A percentile compares a stretch with the other conserved stretches of the same genome.
These are phyloP conservation scores for Scarus forsteni DNA, from an alignment of 2,797 vertebrate genomes.

Conservation along the genomic window DNA sequence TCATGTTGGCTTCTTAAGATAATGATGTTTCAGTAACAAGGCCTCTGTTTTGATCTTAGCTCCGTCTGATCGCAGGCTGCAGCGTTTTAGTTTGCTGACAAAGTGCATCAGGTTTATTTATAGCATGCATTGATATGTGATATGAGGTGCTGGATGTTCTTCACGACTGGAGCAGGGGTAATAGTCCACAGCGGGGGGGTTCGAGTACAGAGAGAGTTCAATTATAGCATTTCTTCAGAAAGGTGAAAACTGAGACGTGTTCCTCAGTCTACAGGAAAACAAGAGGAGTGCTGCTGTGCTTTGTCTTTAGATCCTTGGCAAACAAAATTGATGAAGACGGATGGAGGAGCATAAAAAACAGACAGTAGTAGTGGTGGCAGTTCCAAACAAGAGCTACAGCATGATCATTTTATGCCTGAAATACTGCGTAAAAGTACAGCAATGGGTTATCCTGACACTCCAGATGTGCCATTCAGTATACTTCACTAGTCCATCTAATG, in stretches of 20 bases:
- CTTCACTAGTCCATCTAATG: too few relatives aligned
- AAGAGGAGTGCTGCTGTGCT: not conserved
- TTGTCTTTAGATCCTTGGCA: not conserved
- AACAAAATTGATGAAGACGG: not conserved
- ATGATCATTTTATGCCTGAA: too few relatives aligned
- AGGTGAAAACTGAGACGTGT: not conserved
- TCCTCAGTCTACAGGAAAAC: not conserved
- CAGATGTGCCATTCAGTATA: too few relatives aligned
- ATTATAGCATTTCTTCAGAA: conserved; percentile 8
- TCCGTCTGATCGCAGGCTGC: conserved; percentile 9
- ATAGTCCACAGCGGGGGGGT: conserved; percentile 1
- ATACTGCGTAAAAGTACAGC: too few relatives aligned
- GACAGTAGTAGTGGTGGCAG: not conserved
- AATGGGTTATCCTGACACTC: too few relatives aligned
- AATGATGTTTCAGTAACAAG: conserved; percentile 40
- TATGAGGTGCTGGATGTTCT: conserved; percentile 3
- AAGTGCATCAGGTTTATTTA: not conserved
- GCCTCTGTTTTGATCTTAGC: conserved; percentile 20
- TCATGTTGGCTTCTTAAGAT: conserved; percentile 25
- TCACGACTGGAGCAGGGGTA: not conserved
- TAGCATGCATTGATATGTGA: not conserved
- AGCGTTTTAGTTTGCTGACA: not conserved
- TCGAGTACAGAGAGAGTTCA: conserved; percentile 7
- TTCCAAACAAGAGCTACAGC: not conserved
- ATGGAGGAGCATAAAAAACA: not conserved